Base-by-base conservation (phyloP, 2,888 invertebrate genomes). In the Cryptocheilus praepositus region DNA sequence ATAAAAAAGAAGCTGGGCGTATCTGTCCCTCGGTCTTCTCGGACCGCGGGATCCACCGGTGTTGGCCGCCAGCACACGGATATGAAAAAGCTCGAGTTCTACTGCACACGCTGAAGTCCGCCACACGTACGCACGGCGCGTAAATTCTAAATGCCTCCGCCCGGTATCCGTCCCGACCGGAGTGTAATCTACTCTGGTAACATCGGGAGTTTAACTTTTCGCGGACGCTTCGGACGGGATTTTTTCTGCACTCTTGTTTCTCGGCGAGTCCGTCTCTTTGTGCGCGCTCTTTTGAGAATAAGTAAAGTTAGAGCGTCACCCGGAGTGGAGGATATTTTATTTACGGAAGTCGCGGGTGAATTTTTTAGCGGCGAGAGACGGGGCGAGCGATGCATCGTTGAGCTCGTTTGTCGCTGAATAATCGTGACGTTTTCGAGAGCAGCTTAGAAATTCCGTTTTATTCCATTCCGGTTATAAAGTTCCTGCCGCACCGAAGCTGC, bases 11-110 rank as follows among this genome's bases (percentile, higher is more conserved):
- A 52, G 59, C 70, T 59, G 53, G 58, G 58, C 54, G 53, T 58
- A 65, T 70, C 62, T 73, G 55, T 64, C 54, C n/a, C 18, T 52
- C 46, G 56, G 58, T 51, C 73, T 57, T 64, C 55, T 43, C 51
- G 65, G 44, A 11, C 44, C 15, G 16, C 21, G 56, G 58, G n/a
- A 18, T 53, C 25, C 46, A 25, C 65, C 61, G 60, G 56, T 59
- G 57, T 22, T 52, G 56, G 56, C 16, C 36, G 44, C n/a, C 43
- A 44, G 54, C 18, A 51, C 44, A 51, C 44, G 54, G 58, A 67
- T 74, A 67, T 57, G 49, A 55, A 71, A 36, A 53, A 66, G 55
- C n/a, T 43, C 22, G 60, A 59, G 16, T 49, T n/a, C 18, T 49
- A 36, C 18, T 18, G 18, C 49, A 49, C 15, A 58, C 45, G 44